Conservation (phyloP, 2,888 invertebrate genomes). For the Orthosia cruda region DNA sequence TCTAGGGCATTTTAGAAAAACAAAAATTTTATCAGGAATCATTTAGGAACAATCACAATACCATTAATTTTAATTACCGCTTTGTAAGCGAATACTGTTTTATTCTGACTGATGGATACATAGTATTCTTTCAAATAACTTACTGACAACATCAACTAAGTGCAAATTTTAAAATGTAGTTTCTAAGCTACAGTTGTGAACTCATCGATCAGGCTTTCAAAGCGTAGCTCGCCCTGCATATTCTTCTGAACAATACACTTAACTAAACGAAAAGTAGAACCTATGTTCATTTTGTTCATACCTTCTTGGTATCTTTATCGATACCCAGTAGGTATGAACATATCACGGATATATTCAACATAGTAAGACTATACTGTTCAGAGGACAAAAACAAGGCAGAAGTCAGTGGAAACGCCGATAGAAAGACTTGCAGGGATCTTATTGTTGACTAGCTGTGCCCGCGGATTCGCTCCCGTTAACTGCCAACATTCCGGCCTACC, state of each 20-base stretch:
- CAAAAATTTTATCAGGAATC: no score
- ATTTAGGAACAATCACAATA: no score
- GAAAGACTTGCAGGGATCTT: no score
- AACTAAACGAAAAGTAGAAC: neutral
- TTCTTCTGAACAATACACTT: conserved; percentile 12
- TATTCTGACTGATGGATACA: neutral
- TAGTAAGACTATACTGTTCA: neutral
- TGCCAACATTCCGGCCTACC: no score
- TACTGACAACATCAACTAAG: conserved; percentile 16
- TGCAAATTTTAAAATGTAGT: conserved; percentile 21
- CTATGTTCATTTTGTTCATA: no score
- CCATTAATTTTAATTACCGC: conserved; percentile 25
- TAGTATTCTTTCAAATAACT: conserved; percentile 3
- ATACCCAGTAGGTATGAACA: no score
- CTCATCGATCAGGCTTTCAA: conserved; percentile 40
- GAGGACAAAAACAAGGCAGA: no score
- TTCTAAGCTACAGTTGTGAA: conserved; percentile 23
- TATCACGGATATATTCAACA: neutral
- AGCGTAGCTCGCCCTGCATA: neutral
- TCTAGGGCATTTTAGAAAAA: no score
- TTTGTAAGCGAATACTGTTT: neutral
- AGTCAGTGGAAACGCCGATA: no score
- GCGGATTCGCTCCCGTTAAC: no score
- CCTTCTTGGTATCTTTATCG: no score
- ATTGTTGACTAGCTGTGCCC: no score